Percentiles rank a stretch among this genome's conserved stretches.
Evolutionary conservation across 2,797 vertebrate species (phyloP).

Genomic region (Chaenodraco wilsoni): DNA sequence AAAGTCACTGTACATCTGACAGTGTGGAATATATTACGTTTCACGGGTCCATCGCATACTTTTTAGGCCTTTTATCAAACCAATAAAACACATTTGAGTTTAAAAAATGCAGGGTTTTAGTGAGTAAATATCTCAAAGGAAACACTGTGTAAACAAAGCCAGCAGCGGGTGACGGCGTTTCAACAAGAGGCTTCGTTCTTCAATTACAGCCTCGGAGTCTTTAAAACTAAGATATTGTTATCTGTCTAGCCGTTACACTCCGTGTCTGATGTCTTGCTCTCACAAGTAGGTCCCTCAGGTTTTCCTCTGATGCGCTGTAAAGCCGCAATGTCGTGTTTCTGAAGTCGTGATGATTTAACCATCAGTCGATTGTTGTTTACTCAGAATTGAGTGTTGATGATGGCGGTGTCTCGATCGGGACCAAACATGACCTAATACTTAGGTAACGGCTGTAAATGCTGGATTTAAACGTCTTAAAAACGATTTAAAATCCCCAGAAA

Average conservation of each 20-base stretch:
- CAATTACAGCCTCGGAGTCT: constrained; percentile 39
- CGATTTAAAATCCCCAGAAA: too few relatives aligned
- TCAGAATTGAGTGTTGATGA: background rate
- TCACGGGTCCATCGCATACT: too few relatives aligned
- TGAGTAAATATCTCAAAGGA: constrained; percentile 30
- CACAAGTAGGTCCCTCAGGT: constrained; percentile 44
- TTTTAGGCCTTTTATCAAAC: too few relatives aligned
- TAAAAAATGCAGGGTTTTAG: too few relatives aligned
- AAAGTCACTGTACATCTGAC: constrained; percentile 24
- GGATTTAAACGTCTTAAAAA: too few relatives aligned
- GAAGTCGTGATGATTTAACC: constrained; percentile 20
- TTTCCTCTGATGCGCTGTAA: constrained; percentile 44
- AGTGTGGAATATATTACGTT: constrained; percentile 28
- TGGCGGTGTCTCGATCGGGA: background rate
- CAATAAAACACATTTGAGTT: too few relatives aligned
- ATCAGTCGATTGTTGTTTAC: constrained; percentile 28
- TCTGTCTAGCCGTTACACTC: constrained; percentile 46
- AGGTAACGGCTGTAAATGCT: background rate
- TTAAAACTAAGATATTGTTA: constrained; percentile 59
- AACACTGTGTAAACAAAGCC: constrained; percentile 54
- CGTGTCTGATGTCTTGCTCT: constrained; percentile 70
- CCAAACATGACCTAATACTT: background rate
- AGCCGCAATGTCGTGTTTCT: constrained; percentile 39
- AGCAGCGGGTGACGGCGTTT: constrained; percentile 50
- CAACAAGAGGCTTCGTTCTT: constrained; percentile 40